These are phyloP conservation scores for Sinocyclocheilus rhinocerous DNA, from an alignment of 2,113 vertebrate genomes.

Conservation along the genomic window DNA sequence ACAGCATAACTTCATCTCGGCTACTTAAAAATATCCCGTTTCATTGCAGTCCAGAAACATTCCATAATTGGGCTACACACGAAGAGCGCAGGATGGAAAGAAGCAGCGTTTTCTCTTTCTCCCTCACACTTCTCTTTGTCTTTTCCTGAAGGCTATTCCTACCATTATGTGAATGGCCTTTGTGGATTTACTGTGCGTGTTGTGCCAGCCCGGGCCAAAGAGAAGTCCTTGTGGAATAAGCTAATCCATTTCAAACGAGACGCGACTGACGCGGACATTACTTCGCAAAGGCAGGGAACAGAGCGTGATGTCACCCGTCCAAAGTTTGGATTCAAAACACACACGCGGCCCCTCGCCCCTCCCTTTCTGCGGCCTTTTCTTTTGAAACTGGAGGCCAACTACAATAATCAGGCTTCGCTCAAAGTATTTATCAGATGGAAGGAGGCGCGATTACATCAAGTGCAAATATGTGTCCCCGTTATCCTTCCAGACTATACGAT, in stretches of 20 bases:
- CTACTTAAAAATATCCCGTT: conserved; percentile 77
- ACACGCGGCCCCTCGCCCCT: conserved; percentile 44
- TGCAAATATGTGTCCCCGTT: conserved; percentile 74
- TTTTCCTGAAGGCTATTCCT: conserved; percentile 66
- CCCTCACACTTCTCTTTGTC: not conserved
- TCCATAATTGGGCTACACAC: conserved; percentile 63
- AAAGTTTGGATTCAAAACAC: conserved; percentile 73
- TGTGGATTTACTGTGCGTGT: conserved; percentile 66
- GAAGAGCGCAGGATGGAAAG: conserved; percentile 60
- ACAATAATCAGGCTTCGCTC: conserved; percentile 71
- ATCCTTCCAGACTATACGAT: conserved; percentile 69
- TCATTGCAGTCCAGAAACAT: conserved; percentile 70
- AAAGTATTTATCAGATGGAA: conserved; percentile 73
- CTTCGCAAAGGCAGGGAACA: conserved; percentile 63
- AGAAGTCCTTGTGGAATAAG: conserved; percentile 69
- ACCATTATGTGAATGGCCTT: conserved; percentile 70
- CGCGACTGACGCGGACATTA: conserved; percentile 70
- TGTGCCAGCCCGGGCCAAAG: conserved; percentile 68
- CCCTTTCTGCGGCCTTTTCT: conserved; percentile 42
- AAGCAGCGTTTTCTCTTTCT: conserved; percentile 50
- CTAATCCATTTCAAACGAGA: conserved; percentile 71
- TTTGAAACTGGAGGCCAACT: conserved; percentile 71
- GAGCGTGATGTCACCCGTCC: conserved; percentile 68
- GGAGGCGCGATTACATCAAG: conserved; percentile 69
- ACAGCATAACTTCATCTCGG: conserved; percentile 66